Evolutionary conservation across 2,888 invertebrate genomes (phyloP).

Genomic region (Ophion ventricosus): DNA sequence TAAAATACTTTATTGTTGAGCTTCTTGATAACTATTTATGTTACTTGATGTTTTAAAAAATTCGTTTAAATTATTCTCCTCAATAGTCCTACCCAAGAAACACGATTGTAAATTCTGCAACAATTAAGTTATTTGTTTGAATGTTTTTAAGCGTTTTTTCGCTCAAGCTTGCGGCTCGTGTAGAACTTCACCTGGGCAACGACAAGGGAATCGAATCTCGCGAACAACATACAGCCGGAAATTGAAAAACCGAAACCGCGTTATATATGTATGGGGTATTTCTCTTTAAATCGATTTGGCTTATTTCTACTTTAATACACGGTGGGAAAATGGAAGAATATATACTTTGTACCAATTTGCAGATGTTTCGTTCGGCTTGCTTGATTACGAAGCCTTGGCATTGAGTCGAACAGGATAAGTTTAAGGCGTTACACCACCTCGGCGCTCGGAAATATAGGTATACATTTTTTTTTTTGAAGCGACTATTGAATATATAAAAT

Average conservation of each 20-base stretch:
- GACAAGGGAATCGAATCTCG: conserved; percentile 71
- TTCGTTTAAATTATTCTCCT: neutral
- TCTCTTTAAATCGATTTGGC: neutral
- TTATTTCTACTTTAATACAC: neutral
- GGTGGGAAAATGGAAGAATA: neutral
- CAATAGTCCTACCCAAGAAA: neutral
- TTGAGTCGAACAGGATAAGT: too few species aligned
- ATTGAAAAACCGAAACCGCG: conserved; percentile 71
- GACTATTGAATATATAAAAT: too few species aligned
- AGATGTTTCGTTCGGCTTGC: neutral
- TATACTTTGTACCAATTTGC: neutral
- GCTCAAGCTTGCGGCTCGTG: conserved; percentile 16
- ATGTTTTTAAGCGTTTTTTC: neutral
- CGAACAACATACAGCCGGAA: conserved; percentile 67
- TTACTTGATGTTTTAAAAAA: neutral
- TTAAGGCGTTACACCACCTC: too few species aligned
- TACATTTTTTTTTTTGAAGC: too few species aligned
- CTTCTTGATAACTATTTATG: conserved; percentile 13
- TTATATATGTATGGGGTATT: neutral
- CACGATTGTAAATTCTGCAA: neutral
- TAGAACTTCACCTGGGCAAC: conserved; percentile 65
- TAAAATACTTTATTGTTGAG: conserved; percentile 32
- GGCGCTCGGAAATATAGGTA: too few species aligned
- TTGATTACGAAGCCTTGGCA: neutral
- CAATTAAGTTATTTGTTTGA: neutral